A percentile compares a stretch with the other conserved stretches of the same genome.
phyloP scores from a whole-genome alignment of 2,888 invertebrate species.

The Erebia palarica region DNA sequence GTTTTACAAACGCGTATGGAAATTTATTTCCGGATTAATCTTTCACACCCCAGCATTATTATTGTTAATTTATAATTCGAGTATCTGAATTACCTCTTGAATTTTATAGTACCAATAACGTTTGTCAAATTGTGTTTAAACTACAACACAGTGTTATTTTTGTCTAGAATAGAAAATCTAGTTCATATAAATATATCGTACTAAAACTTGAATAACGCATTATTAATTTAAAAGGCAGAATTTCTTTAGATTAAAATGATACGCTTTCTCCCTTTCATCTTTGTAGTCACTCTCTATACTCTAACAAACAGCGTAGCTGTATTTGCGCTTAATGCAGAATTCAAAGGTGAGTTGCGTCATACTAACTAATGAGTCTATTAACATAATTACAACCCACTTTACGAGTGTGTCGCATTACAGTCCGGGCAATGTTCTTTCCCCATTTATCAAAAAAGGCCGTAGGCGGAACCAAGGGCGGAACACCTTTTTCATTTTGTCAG shows the following conservation, averaged over 20 bases:
- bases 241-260: background rate
- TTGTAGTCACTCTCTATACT: background rate
- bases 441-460: constrained; percentile 4
- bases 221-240: background rate
- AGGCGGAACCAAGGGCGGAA: background rate
- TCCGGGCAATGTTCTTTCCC: constrained; percentile 5
- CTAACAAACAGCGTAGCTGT: background rate
- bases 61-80: constrained; percentile 33
- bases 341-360: constrained; percentile 15
- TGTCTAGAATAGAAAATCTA: background rate
- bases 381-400: constrained; percentile 27
- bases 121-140: background rate
- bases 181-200: too few species aligned
- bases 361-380: constrained; percentile 32
- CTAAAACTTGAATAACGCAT: too few species aligned
- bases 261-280: background rate
- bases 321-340: constrained; percentile 5
- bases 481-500: background rate
- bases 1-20: constrained; percentile 41
- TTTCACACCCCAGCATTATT: constrained; percentile 30
- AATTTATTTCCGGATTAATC: constrained; percentile 42
- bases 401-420: constrained; percentile 12
- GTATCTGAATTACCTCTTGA: constrained; percentile 16
- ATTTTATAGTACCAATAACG: constrained; percentile 17
- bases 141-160: background rate